A percentile compares a stretch with the other conserved stretches of the same genome.
Conservation (phyloP, 2,113 vertebrate genomes). For the Lophochroa leadbeateri region DNA sequence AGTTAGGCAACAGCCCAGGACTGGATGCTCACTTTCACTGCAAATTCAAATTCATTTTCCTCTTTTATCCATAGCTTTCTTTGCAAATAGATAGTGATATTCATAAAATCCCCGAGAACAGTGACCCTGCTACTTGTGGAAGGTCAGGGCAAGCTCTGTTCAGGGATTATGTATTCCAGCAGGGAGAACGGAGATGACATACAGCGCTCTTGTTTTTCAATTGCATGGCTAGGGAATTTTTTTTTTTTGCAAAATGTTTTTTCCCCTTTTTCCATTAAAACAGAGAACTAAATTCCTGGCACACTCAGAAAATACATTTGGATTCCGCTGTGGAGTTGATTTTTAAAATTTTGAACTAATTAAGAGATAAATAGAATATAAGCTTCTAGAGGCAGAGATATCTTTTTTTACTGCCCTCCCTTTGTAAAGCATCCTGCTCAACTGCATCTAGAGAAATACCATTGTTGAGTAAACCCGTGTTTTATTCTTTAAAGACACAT, state of each 20-base stretch:
- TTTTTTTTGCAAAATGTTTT: not conserved
- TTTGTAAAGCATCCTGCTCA: not conserved
- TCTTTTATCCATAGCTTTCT: not conserved
- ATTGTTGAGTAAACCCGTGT: not conserved
- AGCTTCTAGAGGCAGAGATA: not conserved
- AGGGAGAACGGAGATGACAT: not conserved
- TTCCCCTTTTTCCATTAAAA: not conserved
- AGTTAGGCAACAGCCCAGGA: constrained; percentile 14
- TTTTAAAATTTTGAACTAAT: not conserved
- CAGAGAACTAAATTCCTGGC: not conserved
- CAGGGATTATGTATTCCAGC: constrained; percentile 18
- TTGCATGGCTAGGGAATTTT: not conserved
- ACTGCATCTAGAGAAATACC: not conserved
- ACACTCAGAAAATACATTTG: not conserved
- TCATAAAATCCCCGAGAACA: constrained; percentile 6
- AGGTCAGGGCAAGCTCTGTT: constrained; percentile 39
- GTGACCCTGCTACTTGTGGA: constrained; percentile 40
- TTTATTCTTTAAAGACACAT: not conserved
- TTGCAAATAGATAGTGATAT: constrained; percentile 35
- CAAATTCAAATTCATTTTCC: constrained; percentile 27
- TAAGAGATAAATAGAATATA: not conserved
- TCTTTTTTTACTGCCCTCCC: not conserved
- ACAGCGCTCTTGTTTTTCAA: not conserved
- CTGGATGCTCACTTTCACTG: constrained; percentile 7
- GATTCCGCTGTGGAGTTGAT: not conserved